Evolutionary conservation across 2,113 vertebrate genomes (phyloP).

Genomic region (Rostratula benghalensis): DNA sequence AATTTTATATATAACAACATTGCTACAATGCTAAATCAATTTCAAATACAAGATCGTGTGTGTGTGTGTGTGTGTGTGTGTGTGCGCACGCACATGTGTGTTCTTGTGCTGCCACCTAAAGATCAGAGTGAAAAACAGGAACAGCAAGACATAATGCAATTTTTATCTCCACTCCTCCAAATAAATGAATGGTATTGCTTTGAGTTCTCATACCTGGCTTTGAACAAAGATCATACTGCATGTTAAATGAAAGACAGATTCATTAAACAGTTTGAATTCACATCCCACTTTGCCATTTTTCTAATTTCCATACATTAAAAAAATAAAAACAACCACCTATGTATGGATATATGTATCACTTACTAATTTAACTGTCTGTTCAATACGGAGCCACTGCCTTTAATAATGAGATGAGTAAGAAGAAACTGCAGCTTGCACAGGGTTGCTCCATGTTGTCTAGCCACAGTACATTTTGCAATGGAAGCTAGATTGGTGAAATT

Average conservation of each 20-base stretch:
- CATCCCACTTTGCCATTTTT: not conserved
- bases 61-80: not conserved
- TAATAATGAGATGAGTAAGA: not conserved
- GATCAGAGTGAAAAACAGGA: not conserved
- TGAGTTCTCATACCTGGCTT: not conserved
- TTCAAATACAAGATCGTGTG: not conserved
- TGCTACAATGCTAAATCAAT: not conserved
- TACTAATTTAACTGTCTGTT: not conserved
- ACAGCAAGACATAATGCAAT: fast-evolving
- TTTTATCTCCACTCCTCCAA: not conserved
- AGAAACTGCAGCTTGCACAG: not conserved
- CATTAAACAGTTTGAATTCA: not conserved
- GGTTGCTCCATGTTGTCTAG: not conserved
- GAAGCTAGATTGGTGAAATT: not conserved
- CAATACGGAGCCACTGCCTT: not conserved
- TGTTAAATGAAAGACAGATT: not conserved
- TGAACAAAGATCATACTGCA: not conserved
- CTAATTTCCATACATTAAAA: not conserved
- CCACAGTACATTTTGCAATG: not conserved
- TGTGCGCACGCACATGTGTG: not conserved
- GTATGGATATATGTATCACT: not conserved
- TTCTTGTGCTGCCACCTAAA: slow-evolving; percentile 72
- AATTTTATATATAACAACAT: not conserved
- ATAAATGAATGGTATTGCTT: not conserved
- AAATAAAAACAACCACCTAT: fast-evolving